phyloP scores from a whole-genome alignment of 2,797 vertebrate genomes.

The Xerus rutilus region DNA sequence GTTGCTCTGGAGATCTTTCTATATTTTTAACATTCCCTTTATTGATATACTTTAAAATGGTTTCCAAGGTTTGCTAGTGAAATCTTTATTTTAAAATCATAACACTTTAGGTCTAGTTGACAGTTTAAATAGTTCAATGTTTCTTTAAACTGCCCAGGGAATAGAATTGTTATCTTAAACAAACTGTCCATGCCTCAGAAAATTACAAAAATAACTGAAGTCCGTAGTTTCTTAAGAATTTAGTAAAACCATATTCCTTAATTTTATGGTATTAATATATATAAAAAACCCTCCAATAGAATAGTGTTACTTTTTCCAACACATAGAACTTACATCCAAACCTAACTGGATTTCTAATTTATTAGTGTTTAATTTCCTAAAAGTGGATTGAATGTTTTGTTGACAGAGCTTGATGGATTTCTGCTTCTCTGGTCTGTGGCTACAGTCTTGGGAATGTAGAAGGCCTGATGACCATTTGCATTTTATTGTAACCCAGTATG shows the following conservation, averaged over 20 bases:
- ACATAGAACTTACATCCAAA: not conserved
- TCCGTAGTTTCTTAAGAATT: not conserved
- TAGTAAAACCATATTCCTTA: not conserved
- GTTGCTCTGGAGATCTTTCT: not conserved
- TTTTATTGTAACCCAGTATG: constrained; percentile 30
- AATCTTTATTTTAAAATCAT: not conserved
- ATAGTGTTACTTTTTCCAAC: not conserved
- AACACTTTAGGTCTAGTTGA: not conserved
- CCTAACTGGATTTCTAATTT: not conserved
- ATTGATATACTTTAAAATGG: not conserved
- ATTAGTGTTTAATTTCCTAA: not conserved
- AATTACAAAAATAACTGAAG: not conserved
- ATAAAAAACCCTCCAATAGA: not conserved
- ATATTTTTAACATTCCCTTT: not conserved
- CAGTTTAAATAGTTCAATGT: not conserved
- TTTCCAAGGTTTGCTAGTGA: not conserved
- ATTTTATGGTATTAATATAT: not conserved
- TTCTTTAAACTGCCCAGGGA: not conserved
- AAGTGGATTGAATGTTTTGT: not conserved
- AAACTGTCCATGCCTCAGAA: not conserved
- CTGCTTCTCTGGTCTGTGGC: not conserved
- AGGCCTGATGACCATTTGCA: not conserved
- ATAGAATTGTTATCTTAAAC: not conserved
- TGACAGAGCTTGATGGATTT: not conserved
- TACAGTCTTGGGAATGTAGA: not conserved